Evolutionary conservation across 2,113 vertebrate genomes (phyloP), one percentile per base, ranked within the genome.

Genomic region (Phylloscopus whistleri): DNA sequence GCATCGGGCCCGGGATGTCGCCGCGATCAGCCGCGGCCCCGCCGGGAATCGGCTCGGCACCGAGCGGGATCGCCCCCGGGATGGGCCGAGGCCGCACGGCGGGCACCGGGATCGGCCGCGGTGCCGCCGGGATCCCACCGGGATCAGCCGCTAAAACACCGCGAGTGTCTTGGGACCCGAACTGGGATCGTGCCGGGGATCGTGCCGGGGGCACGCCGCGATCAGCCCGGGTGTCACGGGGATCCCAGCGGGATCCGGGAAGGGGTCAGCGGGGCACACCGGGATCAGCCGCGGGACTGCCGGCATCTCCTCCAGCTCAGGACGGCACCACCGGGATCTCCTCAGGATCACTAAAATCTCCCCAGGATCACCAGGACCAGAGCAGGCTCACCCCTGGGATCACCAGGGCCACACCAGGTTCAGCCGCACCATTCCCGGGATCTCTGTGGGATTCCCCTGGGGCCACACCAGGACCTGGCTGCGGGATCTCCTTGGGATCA

Each of bases 131-230:
- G 27, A 39, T 46, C n/a, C 28, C 64, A 2, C 13, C 4, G 16
- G 64, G 13, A 67, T 10, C 37, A 4, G 53, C 53, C 7, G 2
- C 18, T 0, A 41, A 35, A 35, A 5, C 41, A 0, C 64, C 12
- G 3, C 20, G 16, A 43, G 13, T 28, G 16, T 4, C 20, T 52
- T 3, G 60, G 68, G 37, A 37, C 3, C 3, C 14, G 0, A 14
- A 2, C 1, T 8, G 5, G 7, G 35, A 62, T 49, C 20, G 0
- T 9, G 11, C 6, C 39, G 4, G 20, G 55, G 9, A 52, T 75
- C 3, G 31, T n/a, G n/a, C 39, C 11, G 14, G 26, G 49, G 18
- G 6, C 30, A 31, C 52, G 27, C 4, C 43, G 7, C 33, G 3
- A 48, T 59, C n/a, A 22, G 35, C 22, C 48, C 6, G 31, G 33